Base-by-base conservation (phyloP, 2,888 invertebrate species). In the Halictus ligatus region DNA sequence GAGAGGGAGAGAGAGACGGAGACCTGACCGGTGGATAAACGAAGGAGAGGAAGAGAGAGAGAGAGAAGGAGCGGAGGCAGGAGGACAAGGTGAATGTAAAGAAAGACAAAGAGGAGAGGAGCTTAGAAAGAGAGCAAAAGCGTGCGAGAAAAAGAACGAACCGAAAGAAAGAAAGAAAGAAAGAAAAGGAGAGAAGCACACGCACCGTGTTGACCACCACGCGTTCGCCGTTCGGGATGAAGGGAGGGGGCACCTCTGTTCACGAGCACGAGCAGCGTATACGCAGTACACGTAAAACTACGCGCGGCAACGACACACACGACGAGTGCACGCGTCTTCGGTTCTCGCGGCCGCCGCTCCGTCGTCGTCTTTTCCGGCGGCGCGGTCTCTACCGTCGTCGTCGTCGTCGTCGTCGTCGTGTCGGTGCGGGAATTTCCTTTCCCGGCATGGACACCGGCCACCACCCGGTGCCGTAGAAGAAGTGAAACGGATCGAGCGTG, bases 201-300 rank as follows among this genome's bases (percentile, higher is more conserved):
- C 91, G 91, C 89, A 93, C 93, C 92, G 88, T 91, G 92, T 92
- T 90, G 92, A 89, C 88, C 89, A 89, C 89, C 90, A 90, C 93
- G 92, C 91, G 90, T 92, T 91, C 84, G 84, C 84, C 84, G 86
- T 75, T 80, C 82, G 84, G 85, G 83, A 82, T 75, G 89, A 85
- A 79, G 87, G 86, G 84, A 84, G 89, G 87, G 91, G 87, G 84
- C 86, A 87, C 83, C 87, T 85, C 91, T 91, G 89, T 87, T 88
- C 88, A 87, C 89, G 85, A 88, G 89, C 88, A 86, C 88, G 89
- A 86, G 50, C 85, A 79, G 83, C 77, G 81, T 87, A 85, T 81
- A 83, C 83, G 86, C 86, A 84, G 86, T 83, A 81, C 81, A 89
- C 89, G 86, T 84, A 88, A 84, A 85, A 83, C 87, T 86, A 83